Evolutionary conservation across 2,888 invertebrate species (phyloP).

Genomic region (Nephrotoma appendiculata): DNA sequence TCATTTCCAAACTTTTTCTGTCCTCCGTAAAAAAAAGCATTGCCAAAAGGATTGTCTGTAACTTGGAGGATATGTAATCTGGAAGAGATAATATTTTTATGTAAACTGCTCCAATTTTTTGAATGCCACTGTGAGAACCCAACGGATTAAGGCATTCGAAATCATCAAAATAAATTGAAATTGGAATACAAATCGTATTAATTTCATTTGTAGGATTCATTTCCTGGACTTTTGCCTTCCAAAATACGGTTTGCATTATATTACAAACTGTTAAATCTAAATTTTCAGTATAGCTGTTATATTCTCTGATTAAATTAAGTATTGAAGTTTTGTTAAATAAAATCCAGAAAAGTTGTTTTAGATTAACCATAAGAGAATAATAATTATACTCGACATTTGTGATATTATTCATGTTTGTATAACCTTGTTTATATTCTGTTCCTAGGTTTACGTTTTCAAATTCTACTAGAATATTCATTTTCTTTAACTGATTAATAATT

Average conservation of each 20-base stretch:
- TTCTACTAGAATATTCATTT: too few species aligned
- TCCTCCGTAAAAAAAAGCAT: conserved; percentile 2
- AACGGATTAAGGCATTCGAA: not conserved
- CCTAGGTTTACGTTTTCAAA: too few species aligned
- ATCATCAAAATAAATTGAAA: too few species aligned
- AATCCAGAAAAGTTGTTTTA: too few species aligned
- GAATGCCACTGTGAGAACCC: not conserved
- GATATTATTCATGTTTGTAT: too few species aligned
- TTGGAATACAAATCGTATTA: not conserved
- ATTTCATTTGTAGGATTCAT: not conserved
- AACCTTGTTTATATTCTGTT: too few species aligned
- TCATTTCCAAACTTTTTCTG: not conserved
- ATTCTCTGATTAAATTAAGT: too few species aligned
- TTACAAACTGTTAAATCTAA: not conserved
- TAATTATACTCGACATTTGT: too few species aligned
- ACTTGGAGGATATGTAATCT: not conserved
- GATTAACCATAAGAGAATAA: too few species aligned
- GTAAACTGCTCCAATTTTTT: not conserved
- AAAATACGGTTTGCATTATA: not conserved
- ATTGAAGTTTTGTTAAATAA: too few species aligned
- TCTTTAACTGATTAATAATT: too few species aligned
- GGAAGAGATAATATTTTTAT: not conserved
- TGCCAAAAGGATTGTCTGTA: not conserved
- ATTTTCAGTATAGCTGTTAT: too few species aligned
- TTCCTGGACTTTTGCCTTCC: not conserved